Evolutionary conservation across 2,113 vertebrate species (phyloP), one percentile per base, ranked within the genome.

Genomic region (Datnioides undecimradiatus): DNA sequence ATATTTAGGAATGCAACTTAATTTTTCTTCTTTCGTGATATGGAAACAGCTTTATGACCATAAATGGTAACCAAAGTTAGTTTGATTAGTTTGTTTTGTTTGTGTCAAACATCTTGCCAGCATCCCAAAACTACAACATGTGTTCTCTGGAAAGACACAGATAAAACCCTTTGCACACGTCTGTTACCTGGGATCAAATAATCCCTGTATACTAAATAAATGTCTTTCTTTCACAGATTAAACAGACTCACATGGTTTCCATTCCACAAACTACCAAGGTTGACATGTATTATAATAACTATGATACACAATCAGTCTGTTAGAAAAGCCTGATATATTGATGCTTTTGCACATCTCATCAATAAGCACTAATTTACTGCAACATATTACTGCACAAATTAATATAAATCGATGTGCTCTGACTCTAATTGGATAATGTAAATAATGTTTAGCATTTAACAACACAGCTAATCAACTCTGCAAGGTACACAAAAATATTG

Each of bases 401-500:
- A 46, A 52, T 58, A 12, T 38, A 59, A 60, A 73, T 21, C 25
- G 23, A 23, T 54, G 45, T 45, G 14, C 25, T 63, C 48, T 27
- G 34, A 59, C 10, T 58, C 11, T 43, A 74, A 70, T 58, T 79
- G 2, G n/a, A 51, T 71, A 40, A 55, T 55, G 8, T 43, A 11
- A 54, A 73, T 54, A 45, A 54, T 23, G 45, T 33, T 70, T 46
- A 59, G 40, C 27, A 43, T 34, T 57, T 21, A 34, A 31, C 33
- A 74, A 43, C 38, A 48, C 31, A 52, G 72, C 21, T 73, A 73
- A 80, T 77, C 13, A 78, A 38, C 19, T 33, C 21, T 69, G 41
- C 19, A 59, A 31, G 45, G 6, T 43, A 38, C 23, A 45, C 9
- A 19, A 23, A 49, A 27, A 19, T 49, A 54, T 11, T 62, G 23